Base-by-base conservation (phyloP, 2,888 invertebrate species). In the Hoplodrina blanda region DNA sequence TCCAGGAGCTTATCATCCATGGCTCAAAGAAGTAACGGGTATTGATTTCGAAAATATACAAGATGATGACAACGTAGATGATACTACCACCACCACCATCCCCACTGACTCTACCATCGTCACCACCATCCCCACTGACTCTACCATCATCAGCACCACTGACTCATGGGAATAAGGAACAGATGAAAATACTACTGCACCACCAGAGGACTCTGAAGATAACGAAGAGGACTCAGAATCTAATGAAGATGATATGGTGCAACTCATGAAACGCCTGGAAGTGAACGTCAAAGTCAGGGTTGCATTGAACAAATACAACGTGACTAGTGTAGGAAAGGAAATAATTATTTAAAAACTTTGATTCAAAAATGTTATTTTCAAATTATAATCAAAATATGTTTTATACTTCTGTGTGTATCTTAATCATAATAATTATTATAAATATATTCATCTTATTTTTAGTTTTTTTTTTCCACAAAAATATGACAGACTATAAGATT, bases 281-380 rank as follows among this genome's bases (percentile, higher is more conserved):
- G 91, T 95, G 0, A 88, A 90, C 73, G 94, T 95, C 17, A 93
- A 92, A 73, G 94, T 95, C 19, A 93, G 92, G 72, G 93, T 95
- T 44, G 89, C 86, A 56, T 70, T 95, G 68, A 91, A 90, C 76
- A 94, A 93, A 69, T 89, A 85, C 69, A 87, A 87, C 44, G 85
- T 85, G 5, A 46, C 5, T 89, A 88, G 62, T 86, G 54, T 83
- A 6, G 67, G 72, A 53, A 78, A 72, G 25, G 65, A 69, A n/a
- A 10, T 11, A 15, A 15, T n/a, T n/a, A 13, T 37, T 10, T 25
- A 59, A 4, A 13, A 25, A 25, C 8, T 56, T 46, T 8, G 8
- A 11, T 41, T 37, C 11, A 46, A 46, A 15, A 46, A 46, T 17
- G 17, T 17, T 1, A 17, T 46, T 17, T 3, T 15, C 4, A 4